phyloP scores from a whole-genome alignment of 2,888 invertebrate genomes.

The Strigamia transsilvanica region DNA sequence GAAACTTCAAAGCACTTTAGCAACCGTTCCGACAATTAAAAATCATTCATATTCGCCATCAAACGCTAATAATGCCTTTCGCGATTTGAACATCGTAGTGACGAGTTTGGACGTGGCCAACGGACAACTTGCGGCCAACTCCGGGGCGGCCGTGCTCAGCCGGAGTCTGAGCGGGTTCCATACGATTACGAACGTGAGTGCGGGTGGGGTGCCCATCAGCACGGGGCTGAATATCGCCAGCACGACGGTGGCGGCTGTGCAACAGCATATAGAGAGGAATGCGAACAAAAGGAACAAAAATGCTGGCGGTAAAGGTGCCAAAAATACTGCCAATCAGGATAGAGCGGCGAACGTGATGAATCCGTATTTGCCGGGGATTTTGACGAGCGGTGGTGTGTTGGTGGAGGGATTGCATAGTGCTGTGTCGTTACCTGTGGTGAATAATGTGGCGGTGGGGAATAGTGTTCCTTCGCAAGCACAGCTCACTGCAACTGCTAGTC shows the following conservation, averaged over 20 bases:
- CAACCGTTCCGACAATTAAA: slow-evolving; percentile 36
- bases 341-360: slow-evolving; percentile 53
- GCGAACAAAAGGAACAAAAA: slow-evolving; percentile 51
- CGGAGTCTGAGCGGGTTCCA: slow-evolving; percentile 48
- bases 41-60: slow-evolving; percentile 48
- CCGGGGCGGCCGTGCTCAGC: slow-evolving; percentile 34
- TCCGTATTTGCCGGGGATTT: slow-evolving; percentile 54
- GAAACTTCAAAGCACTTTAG: neutral
- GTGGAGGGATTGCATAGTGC: slow-evolving; percentile 54
- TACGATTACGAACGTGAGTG: slow-evolving; percentile 40
- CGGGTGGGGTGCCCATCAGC: slow-evolving; percentile 12
- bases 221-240: slow-evolving; percentile 23
- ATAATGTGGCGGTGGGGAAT: slow-evolving; percentile 31
- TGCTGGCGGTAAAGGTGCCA: slow-evolving; percentile 50
- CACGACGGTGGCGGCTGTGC: slow-evolving; percentile 17
- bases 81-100: slow-evolving; percentile 52
- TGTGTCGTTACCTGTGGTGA: slow-evolving; percentile 52
- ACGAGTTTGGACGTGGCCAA: slow-evolving; percentile 53
- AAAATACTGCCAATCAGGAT: slow-evolving; percentile 41
- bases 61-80: slow-evolving; percentile 50
- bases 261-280: slow-evolving; percentile 48
- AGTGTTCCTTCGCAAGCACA: slow-evolving; percentile 51
- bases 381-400: slow-evolving; percentile 50
- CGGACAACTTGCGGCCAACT: slow-evolving; percentile 51
- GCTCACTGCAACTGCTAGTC: slow-evolving; percentile 52